Conservation (phyloP, 2,113 vertebrate genomes). For the Eublepharis macularius region DNA sequence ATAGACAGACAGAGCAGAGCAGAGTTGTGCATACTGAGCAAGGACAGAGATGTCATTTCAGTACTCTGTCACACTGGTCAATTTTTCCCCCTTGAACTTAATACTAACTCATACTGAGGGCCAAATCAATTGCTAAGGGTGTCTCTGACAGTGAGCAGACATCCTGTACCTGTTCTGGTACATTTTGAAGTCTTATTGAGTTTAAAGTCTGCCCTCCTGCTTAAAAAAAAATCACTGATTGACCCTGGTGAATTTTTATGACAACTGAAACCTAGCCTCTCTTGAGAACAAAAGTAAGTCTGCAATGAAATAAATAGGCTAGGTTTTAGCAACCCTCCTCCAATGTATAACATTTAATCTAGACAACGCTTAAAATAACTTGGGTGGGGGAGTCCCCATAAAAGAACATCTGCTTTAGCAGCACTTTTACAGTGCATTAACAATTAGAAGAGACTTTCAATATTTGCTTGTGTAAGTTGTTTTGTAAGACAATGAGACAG, state of each 20-base stretch:
- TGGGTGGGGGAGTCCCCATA: constrained; percentile 19
- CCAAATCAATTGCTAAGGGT: no score
- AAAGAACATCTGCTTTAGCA: constrained; percentile 56
- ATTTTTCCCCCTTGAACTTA: no score
- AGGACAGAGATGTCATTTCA: no score
- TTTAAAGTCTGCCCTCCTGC: not conserved
- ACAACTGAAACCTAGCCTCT: not conserved
- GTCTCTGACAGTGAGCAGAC: no score
- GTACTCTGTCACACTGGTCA: no score
- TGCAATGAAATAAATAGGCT: not conserved
- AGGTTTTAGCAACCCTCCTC: constrained; percentile 14
- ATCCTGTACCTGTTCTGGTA: no score
- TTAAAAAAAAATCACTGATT: not conserved
- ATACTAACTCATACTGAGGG: no score
- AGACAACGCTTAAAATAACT: constrained; percentile 43
- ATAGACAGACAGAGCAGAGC: no score
- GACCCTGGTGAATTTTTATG: not conserved
- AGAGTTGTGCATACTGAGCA: no score
- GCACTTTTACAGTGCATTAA: constrained; percentile 53
- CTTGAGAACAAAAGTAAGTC: not conserved
- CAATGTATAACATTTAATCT: constrained; percentile 34
- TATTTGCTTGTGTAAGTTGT: constrained; percentile 49
- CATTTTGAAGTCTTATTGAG: no score
- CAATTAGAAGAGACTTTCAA: constrained; percentile 62
- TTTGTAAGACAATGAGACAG: constrained; percentile 31